Evolutionary conservation across 2,888 invertebrate genomes (phyloP).

Genomic region (Drosophila pseudotakahashii): DNA sequence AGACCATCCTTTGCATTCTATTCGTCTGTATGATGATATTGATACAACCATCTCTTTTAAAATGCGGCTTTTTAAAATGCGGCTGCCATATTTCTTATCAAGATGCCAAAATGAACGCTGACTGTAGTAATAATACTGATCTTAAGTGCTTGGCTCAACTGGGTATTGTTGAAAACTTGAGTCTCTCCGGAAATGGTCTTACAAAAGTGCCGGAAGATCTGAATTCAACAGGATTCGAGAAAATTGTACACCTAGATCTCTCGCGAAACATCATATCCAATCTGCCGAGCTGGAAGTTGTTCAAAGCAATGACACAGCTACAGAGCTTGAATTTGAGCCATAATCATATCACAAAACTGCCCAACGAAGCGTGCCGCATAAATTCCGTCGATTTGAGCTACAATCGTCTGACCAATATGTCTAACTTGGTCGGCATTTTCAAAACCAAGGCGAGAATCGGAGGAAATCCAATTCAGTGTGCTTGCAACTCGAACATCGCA

Average conservation of each 20-base stretch:
- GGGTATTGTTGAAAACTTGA: no score
- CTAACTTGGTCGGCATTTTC: not conserved
- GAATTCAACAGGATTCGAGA: not conserved
- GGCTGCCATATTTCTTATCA: not conserved
- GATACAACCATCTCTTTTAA: no score
- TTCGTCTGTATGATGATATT: no score
- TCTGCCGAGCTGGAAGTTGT: not conserved
- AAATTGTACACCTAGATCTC: constrained; percentile 1
- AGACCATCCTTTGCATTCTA: no score
- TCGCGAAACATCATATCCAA: not conserved
- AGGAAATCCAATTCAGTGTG: constrained; percentile 8
- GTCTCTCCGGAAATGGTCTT: constrained; percentile 2
- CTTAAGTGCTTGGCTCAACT: not conserved
- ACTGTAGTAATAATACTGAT: not conserved
- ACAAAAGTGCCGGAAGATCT: constrained; percentile 4
- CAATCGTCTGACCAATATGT: constrained; percentile 13
- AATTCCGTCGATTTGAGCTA: constrained; percentile 11
- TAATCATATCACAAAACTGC: not conserved
- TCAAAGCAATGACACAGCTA: not conserved
- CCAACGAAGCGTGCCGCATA: not conserved
- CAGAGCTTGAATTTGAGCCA: constrained; percentile 6
- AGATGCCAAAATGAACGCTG: no score
- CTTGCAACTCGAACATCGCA: not conserved
- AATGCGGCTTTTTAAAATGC: no score
- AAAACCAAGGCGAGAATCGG: not conserved